These are phyloP conservation scores for Cecropterus lyciades DNA, from an alignment of 1,140 invertebrate genomes.

Conservation along the genomic window DNA sequence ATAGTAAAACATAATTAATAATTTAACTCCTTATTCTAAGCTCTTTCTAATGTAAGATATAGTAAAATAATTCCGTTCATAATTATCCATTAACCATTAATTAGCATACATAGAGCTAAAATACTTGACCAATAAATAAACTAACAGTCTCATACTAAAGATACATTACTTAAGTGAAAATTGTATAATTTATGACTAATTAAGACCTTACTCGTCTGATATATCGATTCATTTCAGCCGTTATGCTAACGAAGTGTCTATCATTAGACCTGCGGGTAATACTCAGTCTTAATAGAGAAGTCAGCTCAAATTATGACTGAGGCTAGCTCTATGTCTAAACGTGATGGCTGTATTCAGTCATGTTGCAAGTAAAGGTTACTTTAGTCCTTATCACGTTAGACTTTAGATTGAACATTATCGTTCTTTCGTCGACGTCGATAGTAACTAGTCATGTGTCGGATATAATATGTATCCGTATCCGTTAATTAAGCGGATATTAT, in stretches of 20 bases:
- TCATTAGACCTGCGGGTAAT: slow-evolving; percentile 22
- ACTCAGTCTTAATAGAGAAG: slow-evolving; percentile 34
- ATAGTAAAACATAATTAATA: too few species aligned
- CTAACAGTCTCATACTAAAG: not conserved
- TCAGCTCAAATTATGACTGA: slow-evolving; percentile 33
- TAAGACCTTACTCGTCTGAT: slow-evolving; percentile 7
- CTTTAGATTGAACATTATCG: slow-evolving; percentile 15
- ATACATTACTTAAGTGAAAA: slow-evolving; percentile 22
- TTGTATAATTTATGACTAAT: slow-evolving; percentile 19
- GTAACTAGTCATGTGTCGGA: too few species aligned
- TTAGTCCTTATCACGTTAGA: slow-evolving; percentile 20
- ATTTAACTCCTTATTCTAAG: too few species aligned
- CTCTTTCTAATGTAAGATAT: too few species aligned
- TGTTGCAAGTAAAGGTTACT: slow-evolving; percentile 17
- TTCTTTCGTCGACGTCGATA: slow-evolving; percentile 30
- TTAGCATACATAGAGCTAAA: not conserved
- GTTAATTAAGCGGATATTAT: too few species aligned
- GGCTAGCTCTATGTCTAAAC: slow-evolving; percentile 19
- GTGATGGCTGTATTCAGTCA: slow-evolving; percentile 22
- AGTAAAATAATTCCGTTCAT: too few species aligned
- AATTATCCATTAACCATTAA: not conserved
- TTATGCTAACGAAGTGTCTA: slow-evolving; percentile 29
- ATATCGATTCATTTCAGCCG: slow-evolving; percentile 28
- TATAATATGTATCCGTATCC: too few species aligned
- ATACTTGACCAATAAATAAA: slow-evolving; percentile 2